Evolutionary conservation across 2,113 vertebrate species (phyloP).

Genomic region (Plestiodon gilberti): DNA sequence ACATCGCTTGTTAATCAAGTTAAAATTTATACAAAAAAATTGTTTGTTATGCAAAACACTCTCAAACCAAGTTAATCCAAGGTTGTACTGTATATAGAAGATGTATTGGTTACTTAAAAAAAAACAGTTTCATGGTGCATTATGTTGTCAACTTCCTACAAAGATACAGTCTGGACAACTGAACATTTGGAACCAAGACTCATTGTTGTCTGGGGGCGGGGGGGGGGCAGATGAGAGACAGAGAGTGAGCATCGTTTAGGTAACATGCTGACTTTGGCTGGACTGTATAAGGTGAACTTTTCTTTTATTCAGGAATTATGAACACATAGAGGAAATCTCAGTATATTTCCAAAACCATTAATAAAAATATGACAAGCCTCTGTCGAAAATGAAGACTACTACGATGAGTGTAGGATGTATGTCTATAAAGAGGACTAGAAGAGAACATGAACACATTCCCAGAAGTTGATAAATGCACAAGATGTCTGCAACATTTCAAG

Average conservation of each 20-base stretch:
- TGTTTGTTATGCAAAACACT: too few species aligned
- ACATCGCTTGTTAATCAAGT: too few species aligned
- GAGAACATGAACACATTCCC: constrained; percentile 36
- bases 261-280: constrained; percentile 13
- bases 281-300: constrained; percentile 18
- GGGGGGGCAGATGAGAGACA: not conserved
- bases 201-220: not conserved
- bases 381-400: constrained; percentile 50
- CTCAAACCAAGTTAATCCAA: too few species aligned
- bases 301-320: constrained; percentile 22
- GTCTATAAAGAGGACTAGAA: constrained; percentile 31
- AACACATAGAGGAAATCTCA: constrained; percentile 9
- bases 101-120: not conserved
- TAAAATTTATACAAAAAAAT: too few species aligned
- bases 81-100: too few species aligned
- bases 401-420: constrained; percentile 33
- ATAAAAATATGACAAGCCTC: constrained; percentile 51
- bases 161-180: constrained; percentile 24
- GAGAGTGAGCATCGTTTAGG: not conserved
- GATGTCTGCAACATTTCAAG: constrained; percentile 35
- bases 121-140: not conserved
- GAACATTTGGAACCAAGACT: constrained; percentile 16
- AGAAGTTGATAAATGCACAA: constrained; percentile 45
- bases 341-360: constrained; percentile 42
- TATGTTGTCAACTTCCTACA: not conserved